Evolutionary conservation across 2,797 vertebrate genomes (phyloP).

Genomic region (Eulemur coronatus): DNA sequence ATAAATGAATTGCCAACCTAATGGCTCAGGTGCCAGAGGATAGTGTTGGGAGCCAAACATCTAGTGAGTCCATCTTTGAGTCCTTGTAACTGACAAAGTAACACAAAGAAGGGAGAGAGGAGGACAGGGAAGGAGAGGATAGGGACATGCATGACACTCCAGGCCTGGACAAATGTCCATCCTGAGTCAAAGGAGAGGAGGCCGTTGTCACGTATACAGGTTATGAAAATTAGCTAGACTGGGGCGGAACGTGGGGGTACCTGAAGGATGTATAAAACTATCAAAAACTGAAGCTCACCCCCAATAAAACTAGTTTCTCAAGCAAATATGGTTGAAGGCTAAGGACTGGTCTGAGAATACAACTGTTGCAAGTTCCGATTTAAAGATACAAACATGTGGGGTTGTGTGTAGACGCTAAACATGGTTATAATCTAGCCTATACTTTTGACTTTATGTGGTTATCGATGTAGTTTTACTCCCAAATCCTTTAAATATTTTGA

Average conservation of each 20-base stretch:
- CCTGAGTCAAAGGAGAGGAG: background rate
- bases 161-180: background rate
- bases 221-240: background rate
- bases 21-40: background rate
- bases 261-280: background rate
- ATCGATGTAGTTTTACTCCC: background rate
- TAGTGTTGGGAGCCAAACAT: background rate
- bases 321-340: background rate
- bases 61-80: background rate
- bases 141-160: background rate
- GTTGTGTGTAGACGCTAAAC: background rate
- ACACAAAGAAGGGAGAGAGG: background rate
- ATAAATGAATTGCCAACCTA: background rate
- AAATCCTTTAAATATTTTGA: background rate
- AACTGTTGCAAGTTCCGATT: background rate
- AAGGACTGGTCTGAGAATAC: background rate
- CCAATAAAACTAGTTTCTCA: conserved; percentile 10
- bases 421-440: background rate
- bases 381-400: background rate
- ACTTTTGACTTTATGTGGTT: background rate
- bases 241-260: background rate
- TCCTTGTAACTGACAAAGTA: background rate
- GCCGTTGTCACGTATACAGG: background rate
- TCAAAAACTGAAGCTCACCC: background rate
- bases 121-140: background rate